A percentile compares a stretch with the other conserved stretches of the same genome.
phyloP scores from a whole-genome alignment of 2,797 vertebrate species.

The Staurois parvus region DNA sequence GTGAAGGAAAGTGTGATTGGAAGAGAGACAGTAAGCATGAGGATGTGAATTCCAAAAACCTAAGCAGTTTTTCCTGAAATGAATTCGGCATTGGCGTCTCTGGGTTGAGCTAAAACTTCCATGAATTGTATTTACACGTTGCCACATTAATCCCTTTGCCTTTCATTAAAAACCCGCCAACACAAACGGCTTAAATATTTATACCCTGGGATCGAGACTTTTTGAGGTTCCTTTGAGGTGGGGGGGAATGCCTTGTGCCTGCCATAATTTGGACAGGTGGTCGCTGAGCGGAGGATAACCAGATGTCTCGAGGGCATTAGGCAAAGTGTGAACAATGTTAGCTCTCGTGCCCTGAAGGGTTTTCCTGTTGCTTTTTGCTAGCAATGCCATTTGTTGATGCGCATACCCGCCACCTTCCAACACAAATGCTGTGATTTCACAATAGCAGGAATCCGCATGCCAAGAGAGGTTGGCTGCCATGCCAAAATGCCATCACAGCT shows the following conservation, averaged over 20 bases:
- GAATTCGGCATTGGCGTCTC: background rate
- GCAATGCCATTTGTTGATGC: slow-evolving; percentile 24
- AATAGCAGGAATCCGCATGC: slow-evolving; percentile 7
- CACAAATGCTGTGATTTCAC: slow-evolving; percentile 36
- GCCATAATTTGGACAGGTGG: slow-evolving; percentile 33
- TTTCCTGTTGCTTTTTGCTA: slow-evolving; percentile 8
- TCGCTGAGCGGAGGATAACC: background rate
- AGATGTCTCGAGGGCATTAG: slow-evolving; percentile 48
- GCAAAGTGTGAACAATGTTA: slow-evolving; percentile 46
- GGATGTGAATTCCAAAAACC: slow-evolving; percentile 25
- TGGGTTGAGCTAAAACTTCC: background rate
- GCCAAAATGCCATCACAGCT: slow-evolving; percentile 39
- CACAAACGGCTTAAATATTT: background rate
- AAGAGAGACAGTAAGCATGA: background rate
- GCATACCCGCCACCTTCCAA: slow-evolving; percentile 4
- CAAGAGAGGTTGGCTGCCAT: background rate
- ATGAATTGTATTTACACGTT: background rate
- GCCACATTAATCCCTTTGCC: no score
- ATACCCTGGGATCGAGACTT: background rate
- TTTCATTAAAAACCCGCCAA: background rate
- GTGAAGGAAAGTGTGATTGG: slow-evolving; percentile 31
- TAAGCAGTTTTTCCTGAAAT: slow-evolving; percentile 12
- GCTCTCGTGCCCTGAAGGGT: background rate
- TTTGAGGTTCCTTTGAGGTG: background rate
- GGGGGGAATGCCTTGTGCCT: background rate